Evolutionary conservation across 2,113 vertebrate genomes (phyloP), one percentile per base, ranked within the genome.

Genomic region (Neotoma lepida): DNA sequence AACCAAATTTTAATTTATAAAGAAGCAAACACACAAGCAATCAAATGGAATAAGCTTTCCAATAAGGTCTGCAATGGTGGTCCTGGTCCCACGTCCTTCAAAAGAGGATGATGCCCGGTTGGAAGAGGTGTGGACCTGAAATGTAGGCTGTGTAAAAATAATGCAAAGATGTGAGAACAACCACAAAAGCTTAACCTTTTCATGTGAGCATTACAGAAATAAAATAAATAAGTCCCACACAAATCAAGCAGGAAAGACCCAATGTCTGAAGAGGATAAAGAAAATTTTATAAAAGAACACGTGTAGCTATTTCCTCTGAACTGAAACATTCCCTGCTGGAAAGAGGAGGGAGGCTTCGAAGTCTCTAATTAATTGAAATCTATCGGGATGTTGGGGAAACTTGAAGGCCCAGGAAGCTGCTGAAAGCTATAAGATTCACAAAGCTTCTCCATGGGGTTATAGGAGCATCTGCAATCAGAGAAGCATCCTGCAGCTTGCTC

Each of bases 251-350:
- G 86, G 35, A 71, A 87, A 86, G 51, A 56, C 30, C 14, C 22
- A 87, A 71, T 39, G 9, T 71, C 66, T 51, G 46, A 66, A 71
- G 46, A 39, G 9, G 49, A 39, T 10, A 71, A 54, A 35, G 49
- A 87, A 18, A 56, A 17, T 10, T 56, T 56, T 54, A 13, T 68
- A 70, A 68, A 86, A 70, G 44, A 87, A 39, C 49, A 87, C 15
- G 1, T 87, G 66, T 87, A 87, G 66, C 86, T 56, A 51, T 87
- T 70, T 87, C 66, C 64, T 86, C 63, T 86, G 85, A 86, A 86
- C 51, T 26, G 35, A 70, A 70, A 70, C 85, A 70, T 39, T 86
- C 85, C 20, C 49, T 71, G 3, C 35, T 71, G 49, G 66, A 20
- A 68, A 49, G 66, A 51, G 14, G 44, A 71, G 22, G 85, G 33